Evolutionary conservation across 2,797 vertebrate genomes (phyloP), one percentile per base, ranked within the genome.

Genomic region (Scomberomorus guttatus): DNA sequence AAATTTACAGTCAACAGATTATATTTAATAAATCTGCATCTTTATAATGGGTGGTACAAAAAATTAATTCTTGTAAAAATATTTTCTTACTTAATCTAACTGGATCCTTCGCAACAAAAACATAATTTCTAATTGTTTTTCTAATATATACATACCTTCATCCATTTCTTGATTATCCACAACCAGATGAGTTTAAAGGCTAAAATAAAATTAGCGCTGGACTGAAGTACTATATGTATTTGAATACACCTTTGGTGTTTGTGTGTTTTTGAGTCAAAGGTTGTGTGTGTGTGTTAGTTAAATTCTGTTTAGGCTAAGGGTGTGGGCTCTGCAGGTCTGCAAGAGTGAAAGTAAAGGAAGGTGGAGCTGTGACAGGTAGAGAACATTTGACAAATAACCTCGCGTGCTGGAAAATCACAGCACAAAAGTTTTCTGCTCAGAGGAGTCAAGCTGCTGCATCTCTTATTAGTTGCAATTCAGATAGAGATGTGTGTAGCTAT

Each of bases 281-380:
- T 22, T 63, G 12, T 51, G 73, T 77, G 62, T 62, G 71, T 54
- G 32, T 62, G 39, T 58, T n/a, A 13, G 56, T 51, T 64, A 8
- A 46, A 39, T 52, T 77, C 18, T 85, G 79, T 86, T 78, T 59
- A 70, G 58, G 58, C 18, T 77, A 3, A 37, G 75, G 84, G 83
- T 82, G 80, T 88, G 64, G 60, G 83, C 70, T 50, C n/a, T 13
- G 27, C 29, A 54, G 22, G 56, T 63, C 55, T 70, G 67, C 24
- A 51, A 70, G 14, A 66, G 50, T 32, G 29, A 51, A 42, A 50
- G 64, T 64, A 67, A 63, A 69, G 10, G 37, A 79, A 77, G 80
- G 27, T 83, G 82, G 79, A 75, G 81, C 62, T 51, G 63, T 78
- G 82, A 86, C 82, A 86, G 79, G 72, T 77, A 44, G 17, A 60